A percentile compares a stretch with the other conserved stretches of the same genome.
phyloP scores from a whole-genome alignment of 2,797 vertebrate genomes.

The Sus cebifrons region DNA sequence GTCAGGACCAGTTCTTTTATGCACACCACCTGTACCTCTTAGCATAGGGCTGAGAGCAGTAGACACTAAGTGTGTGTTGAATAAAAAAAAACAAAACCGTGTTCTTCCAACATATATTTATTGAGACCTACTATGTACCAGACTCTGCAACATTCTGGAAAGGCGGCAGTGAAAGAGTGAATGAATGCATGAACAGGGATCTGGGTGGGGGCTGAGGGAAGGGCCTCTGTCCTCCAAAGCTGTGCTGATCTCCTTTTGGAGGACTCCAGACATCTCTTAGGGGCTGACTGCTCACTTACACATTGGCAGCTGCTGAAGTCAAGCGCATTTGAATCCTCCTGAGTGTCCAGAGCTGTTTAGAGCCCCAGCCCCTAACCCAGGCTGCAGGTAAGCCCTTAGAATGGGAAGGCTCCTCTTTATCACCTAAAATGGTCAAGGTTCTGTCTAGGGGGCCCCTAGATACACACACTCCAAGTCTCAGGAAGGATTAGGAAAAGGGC shows the following conservation, averaged over 20 bases:
- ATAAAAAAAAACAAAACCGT: constrained; percentile 2
- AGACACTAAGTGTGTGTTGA: not conserved
- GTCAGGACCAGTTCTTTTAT: not conserved
- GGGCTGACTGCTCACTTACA: not conserved
- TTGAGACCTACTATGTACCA: not conserved
- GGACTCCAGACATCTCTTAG: not conserved
- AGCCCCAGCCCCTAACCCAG: not conserved
- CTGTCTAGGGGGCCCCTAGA: not conserved
- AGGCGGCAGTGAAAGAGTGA: not conserved
- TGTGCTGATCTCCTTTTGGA: not conserved
- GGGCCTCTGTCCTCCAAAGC: not conserved
- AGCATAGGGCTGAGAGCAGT: not conserved
- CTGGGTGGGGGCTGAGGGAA: not conserved
- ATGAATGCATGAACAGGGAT: not conserved
- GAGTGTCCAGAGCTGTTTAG: not conserved
- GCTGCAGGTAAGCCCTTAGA: not conserved
- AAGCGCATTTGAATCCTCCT: not conserved
- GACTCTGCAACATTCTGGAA: constrained; percentile 46
- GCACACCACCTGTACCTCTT: not conserved
- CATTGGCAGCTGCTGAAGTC: not conserved
- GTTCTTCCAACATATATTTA: not conserved
- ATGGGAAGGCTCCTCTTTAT: not conserved
- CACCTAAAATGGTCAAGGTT: not conserved
- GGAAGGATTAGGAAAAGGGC: not conserved
- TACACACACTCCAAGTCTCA: not conserved